Base-by-base conservation (phyloP, 2,888 invertebrate species). In the Noctua janthina region DNA sequence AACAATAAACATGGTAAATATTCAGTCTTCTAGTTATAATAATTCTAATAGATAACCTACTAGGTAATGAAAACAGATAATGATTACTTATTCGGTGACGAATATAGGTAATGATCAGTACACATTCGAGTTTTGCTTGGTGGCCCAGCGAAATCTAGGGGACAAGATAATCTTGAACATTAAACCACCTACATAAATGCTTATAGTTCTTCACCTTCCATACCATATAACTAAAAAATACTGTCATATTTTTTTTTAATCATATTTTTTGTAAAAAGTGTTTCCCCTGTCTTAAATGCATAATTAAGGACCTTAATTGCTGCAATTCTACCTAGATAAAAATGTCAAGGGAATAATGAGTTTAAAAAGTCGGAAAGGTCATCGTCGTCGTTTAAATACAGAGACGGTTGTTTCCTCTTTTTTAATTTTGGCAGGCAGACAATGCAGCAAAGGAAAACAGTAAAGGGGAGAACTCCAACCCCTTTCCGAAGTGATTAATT, bases 341-440 rank as follows among this genome's bases (percentile, higher is more conserved):
- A 56, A 76, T 74, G 76, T 81, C 75, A 74, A 76, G 69, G 77
- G 66, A 77, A 71, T 78, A 88, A 90, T 82, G 75, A 82, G 82
- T 90, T 85, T 75, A 78, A 87, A 90, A 88, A 87, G 88, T 88
- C 83, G 83, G 83, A 93, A 93, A 94, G 95, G 95, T 95, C 94
- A 93, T 92, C 93, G 94, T 92, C 93, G 93, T 92, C 94, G 91
- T 92, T 93, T 93, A 91, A 92, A 85, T 93, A 91, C 90, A 91
- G 92, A 94, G 95, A 93, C 94, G 92, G 92, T 92, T 92, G 93
- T 93, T 95, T 95, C 94, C 94, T 94, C 92, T 96, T 96, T 92
- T 96, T 96, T 96, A 96, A 96, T 96, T 96, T 96, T 94, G 94
- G 93, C 95, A 93, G 94, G 91, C 95, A 96, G 96, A 96, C 96